Percentiles rank a stretch among this genome's conserved stretches.
phyloP scores from a whole-genome alignment of 2,113 vertebrate species.

The Aspidoscelis tigris region DNA sequence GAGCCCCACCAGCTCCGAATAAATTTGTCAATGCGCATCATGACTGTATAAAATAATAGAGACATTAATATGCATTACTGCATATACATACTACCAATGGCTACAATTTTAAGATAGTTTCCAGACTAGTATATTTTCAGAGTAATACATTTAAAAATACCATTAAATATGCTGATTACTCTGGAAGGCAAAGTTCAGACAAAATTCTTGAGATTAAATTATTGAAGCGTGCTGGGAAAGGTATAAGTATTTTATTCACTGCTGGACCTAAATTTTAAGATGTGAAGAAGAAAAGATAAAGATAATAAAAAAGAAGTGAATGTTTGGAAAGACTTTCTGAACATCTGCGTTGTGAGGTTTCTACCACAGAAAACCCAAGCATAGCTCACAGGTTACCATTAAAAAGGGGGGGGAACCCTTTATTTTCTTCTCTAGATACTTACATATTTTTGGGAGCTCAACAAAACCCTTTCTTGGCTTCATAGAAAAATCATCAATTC shows the following conservation, averaged over 20 bases:
- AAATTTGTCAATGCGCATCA: not conserved
- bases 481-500: slow-evolving; percentile 15
- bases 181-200: not conserved
- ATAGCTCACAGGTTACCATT: not conserved
- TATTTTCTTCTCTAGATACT: not conserved
- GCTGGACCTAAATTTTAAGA: not conserved
- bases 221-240: not conserved
- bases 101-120: rapidly evolving
- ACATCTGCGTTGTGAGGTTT: not conserved
- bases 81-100: not conserved
- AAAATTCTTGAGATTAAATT: slow-evolving; percentile 23
- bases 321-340: slow-evolving; percentile 19
- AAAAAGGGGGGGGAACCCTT: not conserved
- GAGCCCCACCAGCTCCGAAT: not conserved
- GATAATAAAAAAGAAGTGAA: slow-evolving; percentile 26
- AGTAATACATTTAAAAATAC: not conserved
- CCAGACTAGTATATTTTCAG: slow-evolving; percentile 1
- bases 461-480: slow-evolving; percentile 9
- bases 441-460: slow-evolving; percentile 17
- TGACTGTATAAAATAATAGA: not conserved
- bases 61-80: not conserved
- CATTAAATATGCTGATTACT: not conserved
- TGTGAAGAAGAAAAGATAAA: not conserved
- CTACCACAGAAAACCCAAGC: not conserved
- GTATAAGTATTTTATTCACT: slow-evolving; percentile 2